A percentile compares a stretch with the other conserved stretches of the same genome.
Conservation (phyloP, 2,113 vertebrate species). For the Channa argus region DNA sequence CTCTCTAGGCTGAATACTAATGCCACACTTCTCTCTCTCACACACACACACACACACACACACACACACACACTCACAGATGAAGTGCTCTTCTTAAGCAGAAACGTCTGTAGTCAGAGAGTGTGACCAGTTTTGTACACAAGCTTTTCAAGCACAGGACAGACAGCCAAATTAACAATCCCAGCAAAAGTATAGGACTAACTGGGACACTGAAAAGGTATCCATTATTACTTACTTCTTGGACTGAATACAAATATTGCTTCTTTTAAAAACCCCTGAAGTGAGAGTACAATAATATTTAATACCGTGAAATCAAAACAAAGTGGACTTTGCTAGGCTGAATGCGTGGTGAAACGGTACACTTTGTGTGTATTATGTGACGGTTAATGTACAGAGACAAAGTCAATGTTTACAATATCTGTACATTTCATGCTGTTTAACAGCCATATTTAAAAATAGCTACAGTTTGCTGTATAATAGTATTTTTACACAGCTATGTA, state of each 20-base stretch:
- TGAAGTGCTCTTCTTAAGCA: constrained; percentile 53
- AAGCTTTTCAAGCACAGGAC: constrained; percentile 39
- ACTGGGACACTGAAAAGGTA: constrained; percentile 25
- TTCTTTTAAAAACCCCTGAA: neutral
- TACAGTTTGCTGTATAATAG: neutral
- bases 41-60: constrained; percentile 4
- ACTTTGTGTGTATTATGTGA: constrained; percentile 12
- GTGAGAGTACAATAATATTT: constrained; percentile 46
- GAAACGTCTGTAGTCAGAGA: constrained; percentile 49
- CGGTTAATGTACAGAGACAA: constrained; percentile 2
- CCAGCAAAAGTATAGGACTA: constrained; percentile 21
- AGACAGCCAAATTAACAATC: constrained; percentile 27
- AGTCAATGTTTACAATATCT: constrained; percentile 2
- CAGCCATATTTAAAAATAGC: neutral
- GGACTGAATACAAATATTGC: constrained; percentile 12
- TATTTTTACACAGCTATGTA: neutral
- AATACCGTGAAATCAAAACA: constrained; percentile 44
- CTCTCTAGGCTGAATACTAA: constrained; percentile 72
- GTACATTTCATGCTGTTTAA: constrained; percentile 1
- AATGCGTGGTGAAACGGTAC: constrained; percentile 19
- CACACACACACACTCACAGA: constrained; percentile 40
- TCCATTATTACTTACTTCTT: constrained; percentile 21
- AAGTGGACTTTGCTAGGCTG: constrained; percentile 18
- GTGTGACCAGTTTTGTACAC: constrained; percentile 38
- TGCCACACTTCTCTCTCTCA: constrained; percentile 42